These are phyloP conservation scores for Diplosoma virens DNA, from an alignment of 23 tunicate species.

Conservation along the genomic window DNA sequence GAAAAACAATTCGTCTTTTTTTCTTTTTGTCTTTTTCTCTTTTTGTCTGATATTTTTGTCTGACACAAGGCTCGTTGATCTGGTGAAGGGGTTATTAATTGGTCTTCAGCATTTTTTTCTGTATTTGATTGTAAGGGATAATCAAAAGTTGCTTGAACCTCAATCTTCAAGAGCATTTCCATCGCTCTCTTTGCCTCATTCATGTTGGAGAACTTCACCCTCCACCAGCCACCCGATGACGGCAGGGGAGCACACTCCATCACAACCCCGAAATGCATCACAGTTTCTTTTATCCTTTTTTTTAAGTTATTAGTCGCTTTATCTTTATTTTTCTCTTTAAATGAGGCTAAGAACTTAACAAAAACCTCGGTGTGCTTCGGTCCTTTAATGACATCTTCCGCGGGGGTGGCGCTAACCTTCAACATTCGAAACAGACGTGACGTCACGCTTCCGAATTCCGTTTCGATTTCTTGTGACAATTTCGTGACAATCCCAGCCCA, in stretches of 20 bases:
- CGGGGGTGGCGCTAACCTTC: conserved; percentile 8
- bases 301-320: too few species aligned
- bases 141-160: conserved; percentile 22
- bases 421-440: conserved; percentile 67
- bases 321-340: not conserved
- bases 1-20: conserved; percentile 22
- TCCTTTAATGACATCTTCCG: too few species aligned
- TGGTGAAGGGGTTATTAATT: not conserved
- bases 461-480: conserved; percentile 67
- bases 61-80: too few species aligned
- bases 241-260: not conserved
- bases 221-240: conserved; percentile 10
- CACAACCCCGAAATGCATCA: conserved; percentile 76
- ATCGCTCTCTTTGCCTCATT: conserved; percentile 40
- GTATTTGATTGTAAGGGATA: not conserved
- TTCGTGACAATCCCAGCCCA: conserved; percentile 88
- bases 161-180: conserved; percentile 35
- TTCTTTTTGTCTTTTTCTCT: not conserved
- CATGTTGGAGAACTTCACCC: conserved; percentile 27
- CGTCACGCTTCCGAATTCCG: conserved; percentile 59
- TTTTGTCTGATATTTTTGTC: too few species aligned
- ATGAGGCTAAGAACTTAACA: not conserved
- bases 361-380: not conserved
- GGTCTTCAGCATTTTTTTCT: not conserved
- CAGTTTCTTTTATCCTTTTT: too few species aligned